Evolutionary conservation across 2,113 vertebrate genomes (phyloP).

Genomic region (Ammodytes dubius): DNA sequence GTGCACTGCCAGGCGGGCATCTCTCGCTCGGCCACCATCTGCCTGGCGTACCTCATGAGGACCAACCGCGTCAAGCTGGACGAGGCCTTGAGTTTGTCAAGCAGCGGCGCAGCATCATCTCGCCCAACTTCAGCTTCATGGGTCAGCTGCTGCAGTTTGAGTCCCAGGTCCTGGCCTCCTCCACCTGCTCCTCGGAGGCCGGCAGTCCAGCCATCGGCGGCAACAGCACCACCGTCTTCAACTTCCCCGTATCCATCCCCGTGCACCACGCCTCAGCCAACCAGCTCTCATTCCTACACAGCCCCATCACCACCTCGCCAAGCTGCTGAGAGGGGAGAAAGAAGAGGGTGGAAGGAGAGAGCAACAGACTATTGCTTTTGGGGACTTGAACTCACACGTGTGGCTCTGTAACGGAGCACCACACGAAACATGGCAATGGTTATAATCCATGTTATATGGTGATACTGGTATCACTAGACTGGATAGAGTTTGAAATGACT

Average conservation of each 20-base stretch:
- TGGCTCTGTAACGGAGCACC: constrained; percentile 33
- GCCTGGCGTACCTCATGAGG: constrained; percentile 98
- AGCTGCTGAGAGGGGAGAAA: constrained; percentile 89
- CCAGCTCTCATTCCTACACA: constrained; percentile 93
- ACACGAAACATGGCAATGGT: constrained; percentile 6
- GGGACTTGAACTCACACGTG: constrained; percentile 30
- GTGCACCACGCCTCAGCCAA: constrained; percentile 89
- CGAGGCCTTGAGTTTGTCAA: constrained; percentile 99
- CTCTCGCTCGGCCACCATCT: constrained; percentile 98
- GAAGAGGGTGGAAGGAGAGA: not conserved
- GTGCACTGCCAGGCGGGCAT: constrained; percentile 99
- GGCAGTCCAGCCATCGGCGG: constrained; percentile 91
- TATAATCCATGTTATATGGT: constrained; percentile 22
- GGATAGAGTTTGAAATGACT: not conserved
- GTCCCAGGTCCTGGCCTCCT: constrained; percentile 94
- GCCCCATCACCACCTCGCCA: constrained; percentile 97
- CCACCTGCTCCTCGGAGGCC: constrained; percentile 93
- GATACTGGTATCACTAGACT: constrained; percentile 66
- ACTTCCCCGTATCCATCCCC: constrained; percentile 96
- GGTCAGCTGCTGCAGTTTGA: constrained; percentile 98
- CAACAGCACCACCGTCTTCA: constrained; percentile 92
- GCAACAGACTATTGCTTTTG: constrained; percentile 23
- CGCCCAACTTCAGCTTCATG: constrained; percentile 99
- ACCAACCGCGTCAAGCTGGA: constrained; percentile 97
- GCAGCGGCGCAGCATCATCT: constrained; percentile 98